Percentiles rank a stretch among this genome's conserved stretches.
phyloP scores from a whole-genome alignment of 2,797 vertebrate species.

The Hippopotamyrus pictus region DNA sequence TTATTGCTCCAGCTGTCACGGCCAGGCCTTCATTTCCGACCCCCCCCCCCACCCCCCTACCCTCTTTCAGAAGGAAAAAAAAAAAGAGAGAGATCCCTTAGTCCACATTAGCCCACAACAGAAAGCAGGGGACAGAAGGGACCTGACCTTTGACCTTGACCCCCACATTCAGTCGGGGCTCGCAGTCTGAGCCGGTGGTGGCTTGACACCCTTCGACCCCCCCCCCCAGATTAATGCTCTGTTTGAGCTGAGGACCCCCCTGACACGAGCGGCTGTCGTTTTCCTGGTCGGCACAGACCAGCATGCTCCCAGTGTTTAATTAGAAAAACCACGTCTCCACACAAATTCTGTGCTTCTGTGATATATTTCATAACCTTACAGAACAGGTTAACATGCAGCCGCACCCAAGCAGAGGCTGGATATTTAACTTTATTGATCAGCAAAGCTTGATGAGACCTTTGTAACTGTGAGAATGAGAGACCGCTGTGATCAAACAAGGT shows the following conservation, averaged over 20 bases:
- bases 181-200: background rate
- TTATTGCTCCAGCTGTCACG: conserved; percentile 64
- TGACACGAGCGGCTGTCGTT: background rate
- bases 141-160: conserved; percentile 26
- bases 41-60: conserved; percentile 34
- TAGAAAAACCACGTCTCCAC: background rate
- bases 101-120: conserved; percentile 22
- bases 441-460: background rate
- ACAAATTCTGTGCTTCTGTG: background rate
- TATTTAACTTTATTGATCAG: background rate
- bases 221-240: background rate
- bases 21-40: conserved; percentile 53
- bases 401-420: background rate
- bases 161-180: background rate
- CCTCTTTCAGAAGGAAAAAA: conserved; percentile 22
- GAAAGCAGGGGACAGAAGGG: conserved; percentile 28
- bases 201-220: background rate
- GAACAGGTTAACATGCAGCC: background rate
- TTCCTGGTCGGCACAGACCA: background rate
- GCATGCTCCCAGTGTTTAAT: background rate
- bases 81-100: background rate
- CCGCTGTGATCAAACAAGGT: background rate
- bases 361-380: background rate
- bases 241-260: background rate
- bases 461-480: background rate